phyloP scores from a whole-genome alignment of 1,140 invertebrate species.

The Triops cancriformis region DNA sequence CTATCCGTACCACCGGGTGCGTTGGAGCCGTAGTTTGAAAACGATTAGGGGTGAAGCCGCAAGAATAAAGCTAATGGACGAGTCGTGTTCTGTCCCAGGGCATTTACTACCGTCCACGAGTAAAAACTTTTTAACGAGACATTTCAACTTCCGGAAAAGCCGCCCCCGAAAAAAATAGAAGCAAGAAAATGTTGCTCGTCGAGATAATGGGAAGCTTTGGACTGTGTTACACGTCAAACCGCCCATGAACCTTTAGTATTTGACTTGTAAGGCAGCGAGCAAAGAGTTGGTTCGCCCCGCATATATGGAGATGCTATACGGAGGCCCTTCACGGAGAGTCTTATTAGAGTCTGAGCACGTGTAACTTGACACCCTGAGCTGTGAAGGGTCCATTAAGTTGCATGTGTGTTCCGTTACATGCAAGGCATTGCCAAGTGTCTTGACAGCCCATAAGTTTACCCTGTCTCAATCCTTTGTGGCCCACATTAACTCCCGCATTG shows the following conservation, averaged over 20 bases:
- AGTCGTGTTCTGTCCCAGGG: not conserved
- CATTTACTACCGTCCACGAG: not conserved
- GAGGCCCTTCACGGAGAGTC: not conserved
- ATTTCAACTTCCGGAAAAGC: not conserved
- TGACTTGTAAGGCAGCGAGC: not conserved
- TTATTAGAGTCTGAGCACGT: slow-evolving; percentile 13
- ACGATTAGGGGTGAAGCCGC: not conserved
- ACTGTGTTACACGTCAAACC: not conserved
- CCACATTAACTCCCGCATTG: not conserved
- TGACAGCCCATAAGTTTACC: slow-evolving; percentile 5
- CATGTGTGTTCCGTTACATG: slow-evolving; percentile 13
- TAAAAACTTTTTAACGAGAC: not conserved
- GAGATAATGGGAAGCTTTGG: not conserved
- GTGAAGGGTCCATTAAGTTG: slow-evolving; percentile 13
- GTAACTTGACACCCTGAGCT: slow-evolving; percentile 12
- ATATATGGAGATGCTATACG: slow-evolving; percentile 3
- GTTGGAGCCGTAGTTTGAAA: no score
- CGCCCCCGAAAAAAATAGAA: not conserved
- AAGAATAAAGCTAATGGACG: not conserved
- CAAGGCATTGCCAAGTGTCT: slow-evolving; percentile 4
- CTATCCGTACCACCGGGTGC: no score
- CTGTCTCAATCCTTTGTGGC: slow-evolving; percentile 1
- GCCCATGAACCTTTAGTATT: not conserved
- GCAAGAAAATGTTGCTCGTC: not conserved
- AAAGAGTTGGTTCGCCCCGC: not conserved